phyloP scores from a whole-genome alignment of 2,113 vertebrate species.

The Notarius lentiginosus region DNA sequence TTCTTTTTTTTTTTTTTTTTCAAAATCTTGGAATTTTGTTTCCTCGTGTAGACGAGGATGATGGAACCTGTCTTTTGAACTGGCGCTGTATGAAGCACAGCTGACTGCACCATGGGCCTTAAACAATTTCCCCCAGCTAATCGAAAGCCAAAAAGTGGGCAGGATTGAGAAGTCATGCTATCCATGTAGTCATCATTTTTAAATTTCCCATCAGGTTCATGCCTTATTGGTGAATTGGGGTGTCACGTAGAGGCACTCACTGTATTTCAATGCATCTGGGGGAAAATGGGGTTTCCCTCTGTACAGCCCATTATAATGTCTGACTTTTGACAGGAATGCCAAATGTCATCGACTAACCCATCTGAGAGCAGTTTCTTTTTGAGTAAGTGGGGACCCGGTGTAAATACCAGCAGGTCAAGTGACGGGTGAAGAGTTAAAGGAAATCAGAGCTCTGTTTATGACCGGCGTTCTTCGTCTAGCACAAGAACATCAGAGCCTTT shows the following conservation, averaged over 20 bases:
- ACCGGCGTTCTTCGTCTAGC: neutral
- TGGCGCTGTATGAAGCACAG: neutral
- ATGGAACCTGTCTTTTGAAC: neutral
- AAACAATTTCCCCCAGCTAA: neutral
- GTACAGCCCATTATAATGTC: constrained; percentile 19
- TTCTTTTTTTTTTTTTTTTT: neutral
- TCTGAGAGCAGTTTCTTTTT: constrained; percentile 40
- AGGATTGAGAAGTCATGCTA: neutral
- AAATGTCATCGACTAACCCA: constrained; percentile 2
- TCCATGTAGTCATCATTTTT: neutral
- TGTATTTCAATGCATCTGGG: constrained; percentile 10
- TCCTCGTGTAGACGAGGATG: neutral
- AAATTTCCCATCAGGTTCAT: neutral
- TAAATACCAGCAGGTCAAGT: constrained; percentile 22
- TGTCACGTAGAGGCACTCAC: neutral
- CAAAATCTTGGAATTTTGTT: neutral
- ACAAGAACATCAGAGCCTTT: neutral
- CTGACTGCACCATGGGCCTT: neutral
- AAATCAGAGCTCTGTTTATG: constrained; percentile 12
- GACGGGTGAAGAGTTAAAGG: constrained; percentile 3
- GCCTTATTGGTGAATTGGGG: neutral
- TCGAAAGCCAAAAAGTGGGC: neutral
- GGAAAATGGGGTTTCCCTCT: constrained; percentile 50
- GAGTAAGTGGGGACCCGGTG: constrained; percentile 1
- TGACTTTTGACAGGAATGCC: constrained; percentile 44